Evolutionary conservation across 2,888 invertebrate species (phyloP), one percentile per base, ranked within the genome.

Genomic region (Callimorpha dominula): DNA sequence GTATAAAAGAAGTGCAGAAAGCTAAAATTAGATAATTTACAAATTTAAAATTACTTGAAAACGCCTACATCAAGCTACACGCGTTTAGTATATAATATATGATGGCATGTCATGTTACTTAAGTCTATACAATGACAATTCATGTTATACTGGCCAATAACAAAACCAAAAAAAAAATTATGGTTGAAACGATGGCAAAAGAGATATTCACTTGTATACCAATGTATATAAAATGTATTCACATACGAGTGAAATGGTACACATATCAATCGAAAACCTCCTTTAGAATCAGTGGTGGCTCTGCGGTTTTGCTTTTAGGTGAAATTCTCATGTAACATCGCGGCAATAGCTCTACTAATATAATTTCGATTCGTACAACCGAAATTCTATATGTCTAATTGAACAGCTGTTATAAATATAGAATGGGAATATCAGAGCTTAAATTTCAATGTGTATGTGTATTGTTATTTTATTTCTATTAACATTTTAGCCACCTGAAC

Each of bases 171-270:
- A 71, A 74, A 31, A 1, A 2, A 31, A 31, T 31, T 31, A 31
- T 31, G 31, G 71, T 72, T 73, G 75, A 81, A 81, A 79, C 66
- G 77, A 79, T 74, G 71, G 76, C 75, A 79, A 81, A 83, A 81
- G 72, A 81, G 76, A 85, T 83, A 79, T 77, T 77, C 73, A 78
- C 74, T 76, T 75, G 65, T 78, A 71, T 74, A 70, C 60, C 31
- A 31, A 60, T 60, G 9, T 64, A 31, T 63, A 50, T 76, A 76
- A 77, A 72, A 75, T 31, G 20, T 60, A 60, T 31, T 60, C 31
- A 73, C 85, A 78, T 74, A 75, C 63, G 65, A 77, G 67, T 75
- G 63, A 76, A 49, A 72, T 82, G 78, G 77, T 46, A 46, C 9
- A 74, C 71, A 78, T 76, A 70, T 73, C 71, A 76, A 85, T 78